Base-by-base conservation (phyloP, 2,113 vertebrate species). In the Neopipo cinnamomea region DNA sequence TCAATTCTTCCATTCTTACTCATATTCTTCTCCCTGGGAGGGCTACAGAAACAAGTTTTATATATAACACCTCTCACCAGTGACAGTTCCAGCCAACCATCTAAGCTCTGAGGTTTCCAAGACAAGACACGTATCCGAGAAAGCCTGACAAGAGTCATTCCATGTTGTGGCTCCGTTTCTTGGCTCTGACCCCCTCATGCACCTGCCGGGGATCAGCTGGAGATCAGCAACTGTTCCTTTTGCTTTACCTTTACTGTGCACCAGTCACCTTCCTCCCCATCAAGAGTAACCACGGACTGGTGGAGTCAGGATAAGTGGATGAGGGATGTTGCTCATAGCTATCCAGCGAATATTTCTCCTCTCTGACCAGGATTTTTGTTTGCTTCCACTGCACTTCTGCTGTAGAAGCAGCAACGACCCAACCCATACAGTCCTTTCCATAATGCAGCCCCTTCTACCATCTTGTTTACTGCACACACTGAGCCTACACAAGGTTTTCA, bases 261-360 rank as follows among this genome's bases (percentile, higher is more conserved):
- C 24, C 28, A 46, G 24, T 18, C 53, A 52, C 46, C 47, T 56
- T 41, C 62, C 41, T 52, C 53, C 30, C 20, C 2, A 0, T 18
- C 33, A 42, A 0, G 1, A 65, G 39, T 21, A 31, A 35, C 58
- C 30, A 9, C 0, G 0, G 44, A 8, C 31, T 13, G 8, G 12
- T 27, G 24, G 61, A 65, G 20, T 17, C 58, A 27, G 70, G 30
- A 68, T 8, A 21, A 9, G 4, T 0, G 3, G 37, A 37, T 1
- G 31, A 55, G 35, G 14, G 19, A 16, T 59, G 50, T 39, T 70
- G 49, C 31, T 28, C 44, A 6, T 1, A 39, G 14, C 53, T 15
- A 3, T 8, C 25, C 31, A 41, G n/a, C 17, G 27, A 23, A 13
- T 11, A 9, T 67, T 75, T 42, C 52, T 79, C 9, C 7, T 16